Percentiles rank a stretch among this genome's conserved stretches.
Conservation (phyloP, 30 jellyfish, hydroid and myxozoan genomes). For the Cassiopea xamachana region DNA sequence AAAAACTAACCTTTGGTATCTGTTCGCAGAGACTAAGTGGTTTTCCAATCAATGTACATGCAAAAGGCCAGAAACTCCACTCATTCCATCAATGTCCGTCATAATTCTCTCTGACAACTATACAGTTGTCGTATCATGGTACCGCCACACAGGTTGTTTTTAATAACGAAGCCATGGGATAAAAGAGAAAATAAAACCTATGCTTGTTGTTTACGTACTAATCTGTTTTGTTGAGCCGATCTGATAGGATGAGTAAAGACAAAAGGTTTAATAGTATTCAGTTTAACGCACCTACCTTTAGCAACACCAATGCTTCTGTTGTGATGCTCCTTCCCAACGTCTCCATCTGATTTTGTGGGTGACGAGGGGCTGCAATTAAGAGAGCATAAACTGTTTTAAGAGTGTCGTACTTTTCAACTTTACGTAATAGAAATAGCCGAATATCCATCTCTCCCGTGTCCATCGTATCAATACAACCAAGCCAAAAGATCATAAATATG, state of each 20-base stretch:
- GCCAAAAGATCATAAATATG: no score
- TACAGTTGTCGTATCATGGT: not conserved
- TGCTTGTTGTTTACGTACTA: slow-evolving; percentile 58
- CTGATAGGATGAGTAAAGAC: slow-evolving; percentile 55
- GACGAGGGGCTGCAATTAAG: slow-evolving; percentile 40
- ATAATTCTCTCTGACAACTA: not conserved
- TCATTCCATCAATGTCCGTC: not conserved
- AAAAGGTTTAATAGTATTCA: slow-evolving; percentile 41
- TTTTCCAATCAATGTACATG: not conserved
- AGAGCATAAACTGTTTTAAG: not conserved
- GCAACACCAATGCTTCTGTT: slow-evolving; percentile 16
- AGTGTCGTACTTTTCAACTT: no score
- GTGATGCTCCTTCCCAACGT: slow-evolving; percentile 38
- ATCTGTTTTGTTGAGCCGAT: slow-evolving; percentile 22
- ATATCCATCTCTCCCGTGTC: no score
- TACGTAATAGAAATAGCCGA: no score
- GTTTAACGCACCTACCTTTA: slow-evolving; percentile 66
- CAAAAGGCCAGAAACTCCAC: not conserved
- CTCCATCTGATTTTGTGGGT: slow-evolving; percentile 32
- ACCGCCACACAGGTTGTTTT: not conserved
- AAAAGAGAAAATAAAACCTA: slow-evolving; percentile 18
- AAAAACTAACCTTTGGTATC: not conserved
- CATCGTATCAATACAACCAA: no score
- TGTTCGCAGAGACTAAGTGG: not conserved
- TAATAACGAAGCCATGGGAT: slow-evolving; percentile 35